phyloP scores from a whole-genome alignment of 2,113 vertebrate genomes.

The Eonycteris spelaea region DNA sequence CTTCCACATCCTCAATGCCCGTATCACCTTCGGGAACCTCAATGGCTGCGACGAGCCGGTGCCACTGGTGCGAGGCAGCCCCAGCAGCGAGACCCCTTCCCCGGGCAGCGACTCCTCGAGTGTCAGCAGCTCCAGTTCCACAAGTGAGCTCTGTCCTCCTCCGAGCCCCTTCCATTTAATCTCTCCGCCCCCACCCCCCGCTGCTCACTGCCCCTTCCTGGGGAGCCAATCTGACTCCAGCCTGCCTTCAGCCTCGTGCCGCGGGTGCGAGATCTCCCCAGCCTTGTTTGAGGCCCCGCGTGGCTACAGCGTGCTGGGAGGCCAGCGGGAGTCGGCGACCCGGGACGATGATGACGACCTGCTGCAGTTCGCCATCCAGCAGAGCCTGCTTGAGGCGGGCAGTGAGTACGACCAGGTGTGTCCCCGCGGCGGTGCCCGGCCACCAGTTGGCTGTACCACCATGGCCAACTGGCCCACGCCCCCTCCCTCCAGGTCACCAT shows the following conservation, averaged over 20 bases:
- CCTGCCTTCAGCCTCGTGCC: slow-evolving; percentile 87
- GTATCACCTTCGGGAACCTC: slow-evolving; percentile 98
- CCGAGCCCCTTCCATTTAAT: not conserved
- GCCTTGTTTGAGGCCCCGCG: slow-evolving; percentile 93
- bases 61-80: slow-evolving; percentile 86
- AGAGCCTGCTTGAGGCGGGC: slow-evolving; percentile 96
- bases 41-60: slow-evolving; percentile 94
- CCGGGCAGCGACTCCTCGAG: slow-evolving; percentile 96
- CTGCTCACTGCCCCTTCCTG: not conserved
- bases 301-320: slow-evolving; percentile 94
- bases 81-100: slow-evolving; percentile 91
- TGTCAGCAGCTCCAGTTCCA: slow-evolving; percentile 97
- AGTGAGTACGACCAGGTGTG: slow-evolving; percentile 96
- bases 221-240: not conserved
- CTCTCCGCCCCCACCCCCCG: accelerated
- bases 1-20: slow-evolving; percentile 97
- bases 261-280: slow-evolving; percentile 91
- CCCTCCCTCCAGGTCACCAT: slow-evolving; percentile 91
- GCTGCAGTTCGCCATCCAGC: slow-evolving; percentile 97
- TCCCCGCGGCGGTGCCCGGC: not conserved
- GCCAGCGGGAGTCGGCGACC: slow-evolving; percentile 88
- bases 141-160: slow-evolving; percentile 81
- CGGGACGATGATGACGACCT: slow-evolving; percentile 95
- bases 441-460: accelerated
- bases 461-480: not conserved